Base-by-base conservation (phyloP, 2,113 vertebrate genomes). In the Sander lucioperca region DNA sequence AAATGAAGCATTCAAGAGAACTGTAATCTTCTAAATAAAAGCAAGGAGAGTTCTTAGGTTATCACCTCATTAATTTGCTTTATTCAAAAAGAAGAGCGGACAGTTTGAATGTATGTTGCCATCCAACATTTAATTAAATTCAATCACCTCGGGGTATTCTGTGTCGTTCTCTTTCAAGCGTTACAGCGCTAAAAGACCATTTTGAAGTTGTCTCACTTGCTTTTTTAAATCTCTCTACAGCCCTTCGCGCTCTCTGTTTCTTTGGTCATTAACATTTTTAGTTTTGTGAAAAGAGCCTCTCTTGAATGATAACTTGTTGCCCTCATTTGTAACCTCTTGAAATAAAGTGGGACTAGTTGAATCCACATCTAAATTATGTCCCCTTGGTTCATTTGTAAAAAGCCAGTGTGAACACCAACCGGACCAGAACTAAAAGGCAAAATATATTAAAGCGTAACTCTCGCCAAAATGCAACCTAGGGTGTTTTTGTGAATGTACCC, bases 51-150 rank as follows among this genome's bases (percentile, higher is more conserved):
- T 65, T 81, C 74, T 76, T 33, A 80, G 80, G 79, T 88, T 89
- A 86, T 91, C 75, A 84, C 77, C 75, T 83, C 75, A 83, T 74
- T 90, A 58, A 85, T 85, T 76, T 77, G 36, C 63, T 61, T 70
- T 47, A 59, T 84, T 87, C 65, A 48, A n/a, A 73, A 75, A 70
- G 47, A 6, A 36, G 50, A 81, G 57, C 5, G 1, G 67, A 67
- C 36, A 53, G 66, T 36, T 53, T 53, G 27, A 88, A 64, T 74
- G 51, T 54, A 51, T 59, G 10, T 72, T 73, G 45, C 75, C 70
- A 9, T 71, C 48, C 57, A 50, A 61, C 77, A 76, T 86, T 86
- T 90, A 90, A 93, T 91, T 91, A 87, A 89, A 88, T 88, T 77
- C 13, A 9, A 63, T 72, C 86, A 78, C 89, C 81, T 59, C 53